Evolutionary conservation across 2,113 vertebrate species (phyloP).

Genomic region (Potamarius usumacintae): DNA sequence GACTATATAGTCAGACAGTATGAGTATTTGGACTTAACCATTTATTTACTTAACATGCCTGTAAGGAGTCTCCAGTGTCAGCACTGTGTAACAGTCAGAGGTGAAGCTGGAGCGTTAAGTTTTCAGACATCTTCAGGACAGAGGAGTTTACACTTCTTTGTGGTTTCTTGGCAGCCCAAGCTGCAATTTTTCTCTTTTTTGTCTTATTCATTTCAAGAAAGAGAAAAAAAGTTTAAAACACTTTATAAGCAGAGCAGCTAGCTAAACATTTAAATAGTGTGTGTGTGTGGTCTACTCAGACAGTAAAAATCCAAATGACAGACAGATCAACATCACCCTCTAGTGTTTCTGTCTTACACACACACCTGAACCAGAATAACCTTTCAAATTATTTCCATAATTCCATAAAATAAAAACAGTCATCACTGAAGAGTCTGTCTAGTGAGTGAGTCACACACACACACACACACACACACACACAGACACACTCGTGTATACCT

Average conservation of each 20-base stretch:
- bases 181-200: too few species aligned
- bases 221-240: background rate
- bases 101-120: background rate
- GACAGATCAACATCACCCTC: slow-evolving; percentile 6
- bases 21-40: too few species aligned
- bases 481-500: background rate
- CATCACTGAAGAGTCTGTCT: background rate
- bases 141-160: background rate
- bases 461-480: slow-evolving; percentile 18
- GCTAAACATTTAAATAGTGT: background rate
- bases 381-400: background rate
- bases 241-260: background rate
- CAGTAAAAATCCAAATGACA: background rate
- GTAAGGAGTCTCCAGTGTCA: background rate
- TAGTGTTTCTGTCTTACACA: slow-evolving; percentile 3
- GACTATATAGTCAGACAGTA: too few species aligned
- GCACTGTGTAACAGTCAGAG: background rate
- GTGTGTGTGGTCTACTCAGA: background rate
- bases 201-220: background rate
- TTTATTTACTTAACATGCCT: too few species aligned
- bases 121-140: background rate
- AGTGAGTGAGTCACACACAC: slow-evolving; percentile 2
- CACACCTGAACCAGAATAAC: background rate
- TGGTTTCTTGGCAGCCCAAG: too few species aligned
- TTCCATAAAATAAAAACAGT: background rate